Base-by-base conservation (phyloP, 2,113 vertebrate species). In the Phycodurus eques region DNA sequence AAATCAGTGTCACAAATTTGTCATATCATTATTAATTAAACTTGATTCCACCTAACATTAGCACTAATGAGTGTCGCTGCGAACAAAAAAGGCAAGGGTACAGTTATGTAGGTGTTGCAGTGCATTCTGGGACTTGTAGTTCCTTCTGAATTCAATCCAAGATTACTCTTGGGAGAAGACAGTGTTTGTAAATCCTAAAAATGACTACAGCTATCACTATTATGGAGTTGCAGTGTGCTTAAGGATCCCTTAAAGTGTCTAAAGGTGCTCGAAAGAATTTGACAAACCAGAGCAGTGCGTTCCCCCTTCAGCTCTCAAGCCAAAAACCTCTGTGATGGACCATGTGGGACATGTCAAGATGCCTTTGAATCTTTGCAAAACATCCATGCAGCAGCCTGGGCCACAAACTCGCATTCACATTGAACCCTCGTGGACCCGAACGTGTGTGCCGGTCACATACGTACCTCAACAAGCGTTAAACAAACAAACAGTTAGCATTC, bases 401-500 rank as follows among this genome's bases (percentile, higher is more conserved):
- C 82, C 81, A 82, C 59, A 42, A 73, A 83, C 68, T 66, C n/a
- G 27, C 49, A 75, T 75, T 65, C 5, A 54, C 17, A 5, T n/a
- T 39, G 47, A 68, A 68, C 68, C 71, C 42, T 5, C 75, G 72
- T 72, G 84, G 76, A 73, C 71, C 44, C 77, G 77, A 79, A 79
- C 71, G 71, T 78, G 75, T 80, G 80, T 53, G 75, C 63, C 74
- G 65, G 77, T 61, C 70, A 68, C 80, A 77, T 82, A 85, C 72
- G 62, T 78, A 83, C 84, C 78, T 85, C 77, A 83, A 87, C 82
- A 83, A 80, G 85, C 78, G 17, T 76, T 87, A 84, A 81, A 86
- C 85, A 90, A 90, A 87, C 87, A 91, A 89, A 88, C 86, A 87
- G 83, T 85, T 85, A 87, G 83, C 83, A 87, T 89, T 88, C 82